phyloP scores from a whole-genome alignment of 2,113 vertebrate genomes.

The Sturnira hondurensis region DNA sequence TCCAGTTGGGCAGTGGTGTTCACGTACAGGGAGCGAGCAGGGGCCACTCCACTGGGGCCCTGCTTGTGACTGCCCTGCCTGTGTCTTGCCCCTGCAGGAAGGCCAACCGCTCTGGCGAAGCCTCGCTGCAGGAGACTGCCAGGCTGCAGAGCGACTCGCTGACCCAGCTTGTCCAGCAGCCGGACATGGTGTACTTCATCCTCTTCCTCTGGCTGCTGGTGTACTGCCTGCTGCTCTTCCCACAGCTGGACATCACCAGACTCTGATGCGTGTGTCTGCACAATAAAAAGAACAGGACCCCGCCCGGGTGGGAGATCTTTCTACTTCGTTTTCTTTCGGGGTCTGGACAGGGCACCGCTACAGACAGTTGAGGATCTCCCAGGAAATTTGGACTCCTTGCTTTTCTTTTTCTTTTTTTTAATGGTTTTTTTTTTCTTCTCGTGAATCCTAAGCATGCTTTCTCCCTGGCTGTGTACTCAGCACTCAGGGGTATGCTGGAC shows the following conservation, averaged over 20 bases:
- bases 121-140: not conserved
- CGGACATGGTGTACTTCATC: conserved; percentile 85
- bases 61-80: conserved; percentile 2
- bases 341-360: not conserved
- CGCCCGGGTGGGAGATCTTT: conserved; percentile 33
- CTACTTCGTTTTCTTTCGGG: not conserved
- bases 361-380: conserved; percentile 44
- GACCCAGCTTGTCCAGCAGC: conserved; percentile 67
- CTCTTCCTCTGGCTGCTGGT: conserved; percentile 91
- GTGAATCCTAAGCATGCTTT: conserved; percentile 59
- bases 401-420: too few relatives aligned
- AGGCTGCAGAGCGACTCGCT: conserved; percentile 14
- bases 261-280: conserved; percentile 65
- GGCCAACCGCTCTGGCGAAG: conserved; percentile 70
- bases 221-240: conserved; percentile 92
- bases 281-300: conserved; percentile 73
- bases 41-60: accelerated
- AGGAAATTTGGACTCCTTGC: conserved; percentile 24
- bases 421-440: not conserved
- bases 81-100: conserved; percentile 72
- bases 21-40: not conserved
- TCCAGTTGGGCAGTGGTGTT: not conserved
- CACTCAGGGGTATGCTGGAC: conserved; percentile 22
- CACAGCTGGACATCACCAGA: conserved; percentile 84
- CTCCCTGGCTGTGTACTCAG: conserved; percentile 20